Evolutionary conservation across 2,797 vertebrate genomes (phyloP).

Genomic region (Tapirus indicus): DNA sequence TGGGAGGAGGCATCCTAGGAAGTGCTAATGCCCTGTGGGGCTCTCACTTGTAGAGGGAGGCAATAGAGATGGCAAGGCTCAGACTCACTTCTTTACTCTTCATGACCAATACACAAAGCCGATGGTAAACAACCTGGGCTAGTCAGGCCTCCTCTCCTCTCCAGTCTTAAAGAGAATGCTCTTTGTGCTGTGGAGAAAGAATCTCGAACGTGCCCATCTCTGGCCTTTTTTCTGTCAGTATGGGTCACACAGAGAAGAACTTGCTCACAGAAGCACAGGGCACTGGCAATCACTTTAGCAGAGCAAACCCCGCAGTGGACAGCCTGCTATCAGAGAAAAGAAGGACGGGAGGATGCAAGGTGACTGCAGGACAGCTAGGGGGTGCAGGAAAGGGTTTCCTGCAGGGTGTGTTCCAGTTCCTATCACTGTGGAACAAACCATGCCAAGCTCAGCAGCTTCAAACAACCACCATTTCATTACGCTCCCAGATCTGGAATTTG

Average conservation of each 20-base stretch:
- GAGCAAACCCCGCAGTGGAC: neutral
- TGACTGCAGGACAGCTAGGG: neutral
- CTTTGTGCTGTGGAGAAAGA: neutral
- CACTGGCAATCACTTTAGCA: neutral
- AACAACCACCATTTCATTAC: neutral
- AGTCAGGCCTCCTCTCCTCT: neutral
- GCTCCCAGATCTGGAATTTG: neutral
- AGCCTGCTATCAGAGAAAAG: neutral
- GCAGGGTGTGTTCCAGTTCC: neutral
- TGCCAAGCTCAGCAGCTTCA: neutral
- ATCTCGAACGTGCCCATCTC: neutral
- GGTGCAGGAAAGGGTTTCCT: neutral
- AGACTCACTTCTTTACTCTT: neutral
- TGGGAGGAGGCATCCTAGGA: fast-evolving
- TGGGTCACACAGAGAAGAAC: neutral
- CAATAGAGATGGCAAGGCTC: neutral
- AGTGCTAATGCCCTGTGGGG: too few relatives aligned
- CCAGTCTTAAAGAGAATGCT: neutral
- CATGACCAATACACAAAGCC: neutral
- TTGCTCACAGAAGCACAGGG: neutral
- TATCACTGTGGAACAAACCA: neutral
- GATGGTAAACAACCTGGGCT: neutral
- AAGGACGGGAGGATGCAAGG: neutral
- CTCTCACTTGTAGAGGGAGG: neutral
- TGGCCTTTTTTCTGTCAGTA: neutral